Conservation (phyloP, 2,888 invertebrate genomes). For the Nemapogon koenigi region DNA sequence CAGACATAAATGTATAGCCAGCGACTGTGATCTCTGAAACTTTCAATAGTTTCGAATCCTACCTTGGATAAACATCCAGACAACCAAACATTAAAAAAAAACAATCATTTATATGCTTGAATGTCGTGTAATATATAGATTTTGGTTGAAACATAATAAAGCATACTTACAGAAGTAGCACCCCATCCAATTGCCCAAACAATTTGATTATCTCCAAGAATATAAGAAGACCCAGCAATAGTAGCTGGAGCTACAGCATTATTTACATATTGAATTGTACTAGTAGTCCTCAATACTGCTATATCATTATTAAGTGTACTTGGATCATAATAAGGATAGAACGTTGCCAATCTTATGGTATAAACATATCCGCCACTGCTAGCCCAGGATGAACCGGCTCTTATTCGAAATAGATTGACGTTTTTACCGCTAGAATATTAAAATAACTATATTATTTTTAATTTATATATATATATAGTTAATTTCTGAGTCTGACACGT, state of each 20-base stretch:
- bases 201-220: slow-evolving; percentile 10
- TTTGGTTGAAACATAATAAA: background rate
- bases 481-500: background rate
- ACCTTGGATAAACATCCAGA: too few relatives aligned
- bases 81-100: slow-evolving; percentile 1
- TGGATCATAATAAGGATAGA: slow-evolving; percentile 9
- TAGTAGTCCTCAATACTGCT: slow-evolving; percentile 6
- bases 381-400: slow-evolving; percentile 10
- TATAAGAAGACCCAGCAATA: slow-evolving; percentile 11
- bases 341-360: background rate
- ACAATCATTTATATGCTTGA: background rate
- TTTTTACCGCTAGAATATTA: slow-evolving; percentile 2
- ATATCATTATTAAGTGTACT: slow-evolving; percentile 4
- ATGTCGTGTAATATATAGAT: background rate
- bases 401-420: background rate
- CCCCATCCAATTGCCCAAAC: slow-evolving; percentile 16
- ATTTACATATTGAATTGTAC: background rate
- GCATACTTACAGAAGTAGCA: slow-evolving; percentile 11
- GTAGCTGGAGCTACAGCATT: slow-evolving; percentile 7
- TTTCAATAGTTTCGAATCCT: too few relatives aligned
- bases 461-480: slow-evolving; percentile 2
- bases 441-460: background rate
- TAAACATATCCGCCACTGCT: slow-evolving; percentile 9
- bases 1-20: too few relatives aligned
- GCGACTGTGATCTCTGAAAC: too few relatives aligned